Conservation (phyloP, 37 sponge, comb jelly and placozoan genomes). For the Theonella swinhoei region DNA sequence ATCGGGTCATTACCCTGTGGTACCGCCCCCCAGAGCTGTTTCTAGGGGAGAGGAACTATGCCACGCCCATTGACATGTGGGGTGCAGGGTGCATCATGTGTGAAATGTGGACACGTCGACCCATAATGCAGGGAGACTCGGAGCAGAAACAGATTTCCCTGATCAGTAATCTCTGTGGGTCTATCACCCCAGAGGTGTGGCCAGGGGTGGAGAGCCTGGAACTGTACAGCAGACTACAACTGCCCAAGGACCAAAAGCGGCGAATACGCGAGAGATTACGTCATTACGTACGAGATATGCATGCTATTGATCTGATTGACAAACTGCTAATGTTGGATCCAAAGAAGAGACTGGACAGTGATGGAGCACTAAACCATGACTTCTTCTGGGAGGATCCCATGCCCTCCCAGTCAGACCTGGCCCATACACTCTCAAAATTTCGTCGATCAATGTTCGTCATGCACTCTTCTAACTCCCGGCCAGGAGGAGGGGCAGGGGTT, state of each 20-base stretch:
- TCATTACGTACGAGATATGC: slow-evolving; percentile 80
- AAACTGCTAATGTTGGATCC: slow-evolving; percentile 90
- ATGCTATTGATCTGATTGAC: slow-evolving; percentile 93
- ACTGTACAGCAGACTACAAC: slow-evolving; percentile 76
- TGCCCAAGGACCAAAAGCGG: slow-evolving; percentile 84
- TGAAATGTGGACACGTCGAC: slow-evolving; percentile 97
- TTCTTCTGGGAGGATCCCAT: slow-evolving; percentile 95
- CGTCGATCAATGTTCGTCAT: slow-evolving; percentile 75
- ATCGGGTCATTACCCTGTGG: slow-evolving; percentile 98
- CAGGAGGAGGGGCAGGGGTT: neutral
- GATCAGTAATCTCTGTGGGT: slow-evolving; percentile 94
- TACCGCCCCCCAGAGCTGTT: slow-evolving; percentile 97
- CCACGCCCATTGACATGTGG: slow-evolving; percentile 97
- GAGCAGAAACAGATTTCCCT: slow-evolving; percentile 93
- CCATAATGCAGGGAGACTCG: slow-evolving; percentile 94
- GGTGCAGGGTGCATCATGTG: slow-evolving; percentile 99
- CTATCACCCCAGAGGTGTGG: slow-evolving; percentile 92
- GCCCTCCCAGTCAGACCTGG: slow-evolving; percentile 63
- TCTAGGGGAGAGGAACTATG: slow-evolving; percentile 95
- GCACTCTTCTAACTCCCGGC: slow-evolving; percentile 27
- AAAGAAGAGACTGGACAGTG: slow-evolving; percentile 85
- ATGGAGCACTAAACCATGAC: slow-evolving; percentile 93
- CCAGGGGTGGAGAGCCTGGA: slow-evolving; percentile 89
- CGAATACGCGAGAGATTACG: slow-evolving; percentile 88
- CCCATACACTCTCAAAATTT: slow-evolving; percentile 36